A percentile compares a stretch with the other conserved stretches of the same genome.
Evolutionary conservation across 2,888 invertebrate genomes (phyloP).

Genomic region (Ophioninae sp.): DNA sequence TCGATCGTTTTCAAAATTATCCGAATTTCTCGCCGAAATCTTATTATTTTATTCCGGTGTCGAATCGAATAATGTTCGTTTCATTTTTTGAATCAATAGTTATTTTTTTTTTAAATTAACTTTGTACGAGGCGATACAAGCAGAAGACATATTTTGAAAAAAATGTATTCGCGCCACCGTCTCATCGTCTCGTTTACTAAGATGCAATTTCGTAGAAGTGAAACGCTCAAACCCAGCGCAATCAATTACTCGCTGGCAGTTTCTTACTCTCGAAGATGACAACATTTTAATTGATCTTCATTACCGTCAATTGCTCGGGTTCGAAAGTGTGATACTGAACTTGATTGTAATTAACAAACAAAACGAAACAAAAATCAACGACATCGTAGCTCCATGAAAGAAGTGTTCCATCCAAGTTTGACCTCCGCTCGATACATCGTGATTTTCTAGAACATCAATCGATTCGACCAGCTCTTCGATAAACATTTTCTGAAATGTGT

Average conservation of each 20-base stretch:
- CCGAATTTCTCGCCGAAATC: neutral
- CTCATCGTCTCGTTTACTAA: neutral
- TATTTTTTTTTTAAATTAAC: neutral
- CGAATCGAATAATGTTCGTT: neutral
- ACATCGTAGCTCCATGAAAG: neutral
- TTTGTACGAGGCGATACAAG: neutral
- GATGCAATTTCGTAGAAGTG: neutral
- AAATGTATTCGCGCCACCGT: neutral
- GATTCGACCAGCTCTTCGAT: no score
- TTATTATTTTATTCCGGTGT: neutral
- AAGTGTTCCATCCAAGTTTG: neutral
- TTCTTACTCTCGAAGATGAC: conserved; percentile 21
- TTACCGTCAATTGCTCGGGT: conserved; percentile 60
- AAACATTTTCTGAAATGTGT: no score
- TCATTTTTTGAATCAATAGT: no score
- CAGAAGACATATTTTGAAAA: neutral
- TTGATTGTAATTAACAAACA: conserved; percentile 21
- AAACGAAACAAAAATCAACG: conserved; percentile 21
- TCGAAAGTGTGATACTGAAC: conserved; percentile 19
- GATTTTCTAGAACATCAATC: neutral
- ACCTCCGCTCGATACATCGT: neutral
- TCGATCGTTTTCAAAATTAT: neutral
- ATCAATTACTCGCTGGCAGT: conserved; percentile 43
- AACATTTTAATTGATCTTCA: conserved; percentile 56
- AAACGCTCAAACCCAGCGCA: conserved; percentile 49